phyloP scores from a whole-genome alignment of 2,113 vertebrate species.

The Scomber scombrus region DNA sequence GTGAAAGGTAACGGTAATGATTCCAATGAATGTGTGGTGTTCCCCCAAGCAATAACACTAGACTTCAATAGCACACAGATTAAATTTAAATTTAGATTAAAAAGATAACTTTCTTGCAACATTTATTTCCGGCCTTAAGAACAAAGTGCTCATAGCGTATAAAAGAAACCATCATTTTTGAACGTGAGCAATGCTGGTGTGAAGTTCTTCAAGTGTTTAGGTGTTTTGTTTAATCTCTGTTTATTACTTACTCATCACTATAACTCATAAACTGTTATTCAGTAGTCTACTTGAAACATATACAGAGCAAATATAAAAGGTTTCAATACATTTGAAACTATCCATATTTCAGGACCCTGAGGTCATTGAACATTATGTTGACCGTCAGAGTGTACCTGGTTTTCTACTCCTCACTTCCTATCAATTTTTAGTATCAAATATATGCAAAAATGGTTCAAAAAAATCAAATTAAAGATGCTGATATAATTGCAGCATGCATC shows the following conservation, averaged over 20 bases:
- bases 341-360: not conserved
- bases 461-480: not conserved
- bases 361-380: not conserved
- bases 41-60: constrained; percentile 3
- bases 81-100: not conserved
- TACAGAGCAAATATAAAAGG: not conserved
- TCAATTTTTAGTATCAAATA: no score
- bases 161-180: constrained; percentile 9
- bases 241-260: not conserved
- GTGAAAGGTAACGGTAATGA: constrained; percentile 32
- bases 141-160: not conserved
- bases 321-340: not conserved
- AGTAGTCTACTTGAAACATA: no score
- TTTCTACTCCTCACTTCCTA: not conserved
- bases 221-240: not conserved
- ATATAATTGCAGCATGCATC: constrained; percentile 67
- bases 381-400: not conserved
- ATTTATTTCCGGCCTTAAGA: not conserved
- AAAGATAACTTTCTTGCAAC: not conserved
- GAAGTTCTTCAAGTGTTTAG: not conserved
- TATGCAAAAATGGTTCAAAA: no score
- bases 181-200: not conserved
- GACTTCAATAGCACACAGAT: not conserved
- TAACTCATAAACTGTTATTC: no score
- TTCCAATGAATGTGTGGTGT: not conserved